These are phyloP conservation scores for Coecobrya sp. DNA, from an alignment of 2,888 invertebrate genomes.

Conservation along the genomic window DNA sequence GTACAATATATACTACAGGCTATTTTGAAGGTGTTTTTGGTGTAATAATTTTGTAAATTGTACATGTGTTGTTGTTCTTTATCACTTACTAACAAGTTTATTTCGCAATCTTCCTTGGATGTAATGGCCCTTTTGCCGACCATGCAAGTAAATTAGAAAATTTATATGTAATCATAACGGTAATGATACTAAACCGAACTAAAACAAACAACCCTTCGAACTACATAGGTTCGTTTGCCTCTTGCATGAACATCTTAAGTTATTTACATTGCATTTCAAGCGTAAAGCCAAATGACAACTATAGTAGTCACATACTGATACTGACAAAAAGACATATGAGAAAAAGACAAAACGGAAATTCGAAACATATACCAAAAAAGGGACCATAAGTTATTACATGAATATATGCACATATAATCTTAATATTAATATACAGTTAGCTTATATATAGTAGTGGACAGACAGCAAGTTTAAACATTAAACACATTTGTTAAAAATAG, in stretches of 20 bases:
- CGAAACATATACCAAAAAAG: no score
- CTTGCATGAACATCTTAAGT: not conserved
- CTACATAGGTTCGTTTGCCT: not conserved
- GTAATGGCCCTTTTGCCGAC: not conserved
- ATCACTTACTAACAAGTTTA: slow-evolving; percentile 65
- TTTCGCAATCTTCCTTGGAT: slow-evolving; percentile 14
- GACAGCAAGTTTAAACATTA: not conserved
- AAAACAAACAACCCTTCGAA: not conserved
- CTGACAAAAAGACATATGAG: not conserved
- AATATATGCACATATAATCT: no score
- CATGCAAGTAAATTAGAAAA: not conserved
- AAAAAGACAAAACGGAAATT: no score
- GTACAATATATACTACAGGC: not conserved
- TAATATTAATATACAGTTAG: no score
- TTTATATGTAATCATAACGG: not conserved
- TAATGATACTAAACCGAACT: not conserved
- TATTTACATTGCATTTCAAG: not conserved
- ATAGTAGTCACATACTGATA: not conserved
- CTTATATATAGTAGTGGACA: not conserved
- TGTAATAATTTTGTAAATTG: not conserved
- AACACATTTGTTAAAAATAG: not conserved
- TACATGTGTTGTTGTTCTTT: slow-evolving; percentile 36
- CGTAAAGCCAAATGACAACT: not conserved
- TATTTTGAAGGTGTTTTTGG: not conserved
- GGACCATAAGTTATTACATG: no score